These are phyloP conservation scores for Virgularia gustaviana DNA, from an alignment of 92 coral and sea anemone species.

Conservation along the genomic window DNA sequence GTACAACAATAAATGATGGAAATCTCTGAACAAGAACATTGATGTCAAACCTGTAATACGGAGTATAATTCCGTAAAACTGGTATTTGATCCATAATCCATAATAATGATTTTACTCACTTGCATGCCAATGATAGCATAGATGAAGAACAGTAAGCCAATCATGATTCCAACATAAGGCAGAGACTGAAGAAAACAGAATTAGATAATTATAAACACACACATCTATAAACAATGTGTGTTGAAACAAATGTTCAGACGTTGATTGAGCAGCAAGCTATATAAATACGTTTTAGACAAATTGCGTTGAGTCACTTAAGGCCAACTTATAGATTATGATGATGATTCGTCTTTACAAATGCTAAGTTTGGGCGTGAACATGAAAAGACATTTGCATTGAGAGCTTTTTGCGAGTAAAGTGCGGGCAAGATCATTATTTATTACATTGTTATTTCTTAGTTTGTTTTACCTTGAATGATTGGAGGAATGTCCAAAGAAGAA, in stretches of 20 bases:
- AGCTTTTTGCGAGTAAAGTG: too few species aligned
- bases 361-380: neutral
- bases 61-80: too few species aligned
- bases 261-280: too few species aligned
- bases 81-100: neutral
- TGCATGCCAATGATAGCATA: slow-evolving; percentile 99
- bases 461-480: slow-evolving; percentile 79
- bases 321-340: too few species aligned
- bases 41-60: too few species aligned
- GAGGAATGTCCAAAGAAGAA: slow-evolving; percentile 91
- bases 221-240: neutral
- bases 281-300: too few species aligned
- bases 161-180: slow-evolving; percentile 94
- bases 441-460: neutral
- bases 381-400: too few species aligned
- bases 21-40: neutral
- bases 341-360: neutral
- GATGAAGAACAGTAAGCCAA: slow-evolving; percentile 89
- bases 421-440: too few species aligned
- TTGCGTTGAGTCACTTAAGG: too few species aligned
- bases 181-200: slow-evolving; percentile 62
- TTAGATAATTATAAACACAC: neutral
- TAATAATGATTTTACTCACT: slow-evolving; percentile 45
- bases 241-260: neutral
- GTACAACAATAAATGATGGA: neutral